These are phyloP conservation scores for Sipunculus nudus DNA, from an alignment of 2,888 invertebrate genomes.

Conservation along the genomic window DNA sequence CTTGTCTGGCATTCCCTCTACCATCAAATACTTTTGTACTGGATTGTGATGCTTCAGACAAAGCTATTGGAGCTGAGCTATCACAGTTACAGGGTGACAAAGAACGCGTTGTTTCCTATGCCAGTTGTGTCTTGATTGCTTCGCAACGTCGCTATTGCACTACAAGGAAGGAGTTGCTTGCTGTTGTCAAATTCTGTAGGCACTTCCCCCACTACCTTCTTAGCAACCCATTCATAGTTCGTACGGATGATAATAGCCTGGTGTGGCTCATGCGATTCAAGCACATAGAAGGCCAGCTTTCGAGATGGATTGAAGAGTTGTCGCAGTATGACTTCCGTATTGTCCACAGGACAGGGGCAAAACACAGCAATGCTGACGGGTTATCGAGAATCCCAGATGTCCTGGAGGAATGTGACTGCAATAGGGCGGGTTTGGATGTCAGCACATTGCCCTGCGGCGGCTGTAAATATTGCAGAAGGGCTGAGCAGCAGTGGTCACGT, in stretches of 20 bases:
- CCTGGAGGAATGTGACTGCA: background rate
- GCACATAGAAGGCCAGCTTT: background rate
- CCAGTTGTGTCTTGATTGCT: background rate
- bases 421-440: background rate
- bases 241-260: background rate
- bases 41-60: background rate
- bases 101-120: background rate
- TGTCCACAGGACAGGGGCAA: background rate
- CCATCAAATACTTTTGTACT: too few relatives aligned
- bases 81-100: background rate
- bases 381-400: background rate
- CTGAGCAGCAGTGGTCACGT: background rate
- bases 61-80: background rate
- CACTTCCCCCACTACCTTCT: background rate
- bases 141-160: background rate
- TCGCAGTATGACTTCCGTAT: conserved; percentile 11
- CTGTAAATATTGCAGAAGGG: background rate
- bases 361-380: conserved; percentile 1
- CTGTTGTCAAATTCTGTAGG: background rate
- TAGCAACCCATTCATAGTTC: background rate
- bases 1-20: too few relatives aligned
- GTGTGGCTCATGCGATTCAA: background rate
- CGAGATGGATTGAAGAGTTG: background rate
- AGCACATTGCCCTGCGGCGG: background rate
- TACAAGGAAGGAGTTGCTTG: background rate